A percentile compares a stretch with the other conserved stretches of the same genome.
Evolutionary conservation across 2,797 vertebrate genomes (phyloP).

Genomic region (Podarcis lilfordi): DNA sequence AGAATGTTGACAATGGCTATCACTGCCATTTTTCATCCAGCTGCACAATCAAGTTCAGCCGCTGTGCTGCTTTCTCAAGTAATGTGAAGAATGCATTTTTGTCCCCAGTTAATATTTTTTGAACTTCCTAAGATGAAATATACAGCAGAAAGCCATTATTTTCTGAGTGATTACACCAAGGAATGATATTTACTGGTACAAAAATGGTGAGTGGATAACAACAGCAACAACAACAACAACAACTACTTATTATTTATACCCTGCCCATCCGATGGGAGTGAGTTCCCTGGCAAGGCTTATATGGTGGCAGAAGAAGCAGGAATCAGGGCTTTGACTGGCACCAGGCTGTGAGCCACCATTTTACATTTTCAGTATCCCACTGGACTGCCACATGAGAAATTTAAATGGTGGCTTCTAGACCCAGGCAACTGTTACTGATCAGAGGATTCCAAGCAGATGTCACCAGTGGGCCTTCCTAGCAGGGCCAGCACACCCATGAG

Average conservation of each 20-base stretch:
- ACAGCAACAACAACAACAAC: neutral
- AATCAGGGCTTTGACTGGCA: neutral
- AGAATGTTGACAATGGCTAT: neutral
- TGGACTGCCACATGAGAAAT: neutral
- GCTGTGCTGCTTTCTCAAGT: neutral
- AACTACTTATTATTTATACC: no score
- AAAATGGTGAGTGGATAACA: no score
- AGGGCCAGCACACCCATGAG: no score
- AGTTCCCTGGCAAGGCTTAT: neutral
- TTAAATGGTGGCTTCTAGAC: neutral
- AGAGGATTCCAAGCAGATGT: no score
- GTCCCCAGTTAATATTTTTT: no score
- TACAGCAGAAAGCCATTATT: neutral
- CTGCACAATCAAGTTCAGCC: neutral
- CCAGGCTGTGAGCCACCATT: neutral
- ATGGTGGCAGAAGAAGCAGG: neutral
- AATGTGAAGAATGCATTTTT: neutral
- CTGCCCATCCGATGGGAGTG: neutral
- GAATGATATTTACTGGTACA: neutral
- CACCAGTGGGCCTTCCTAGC: neutral
- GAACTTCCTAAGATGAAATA: neutral
- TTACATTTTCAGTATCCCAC: neutral
- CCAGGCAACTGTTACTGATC: no score
- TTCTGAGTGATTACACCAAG: neutral
- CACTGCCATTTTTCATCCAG: slow-evolving; percentile 15